Evolutionary conservation across 2,888 invertebrate species (phyloP).

Genomic region (Melikaiella ostensackeni): DNA sequence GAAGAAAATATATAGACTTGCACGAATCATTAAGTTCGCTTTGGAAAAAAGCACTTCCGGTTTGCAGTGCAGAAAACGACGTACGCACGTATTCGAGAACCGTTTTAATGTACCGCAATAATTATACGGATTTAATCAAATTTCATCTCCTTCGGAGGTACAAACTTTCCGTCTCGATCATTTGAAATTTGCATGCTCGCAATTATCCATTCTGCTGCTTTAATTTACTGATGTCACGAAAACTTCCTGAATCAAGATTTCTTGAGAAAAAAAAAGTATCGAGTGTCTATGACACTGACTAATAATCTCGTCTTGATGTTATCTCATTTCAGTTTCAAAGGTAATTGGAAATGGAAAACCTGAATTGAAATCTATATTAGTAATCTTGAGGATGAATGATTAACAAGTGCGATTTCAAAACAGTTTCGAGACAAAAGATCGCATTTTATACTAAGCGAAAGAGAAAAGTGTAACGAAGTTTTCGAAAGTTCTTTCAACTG

Average conservation of each 20-base stretch:
- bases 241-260: constrained; percentile 24
- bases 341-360: constrained; percentile 36
- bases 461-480: too few relatives aligned
- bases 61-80: constrained; percentile 6
- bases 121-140: constrained; percentile 38
- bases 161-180: constrained; percentile 36
- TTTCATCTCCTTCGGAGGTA: constrained; percentile 34
- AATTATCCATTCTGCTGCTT: constrained; percentile 6
- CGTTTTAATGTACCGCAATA: constrained; percentile 38
- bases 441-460: too few relatives aligned
- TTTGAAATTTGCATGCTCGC: constrained; percentile 32
- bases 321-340: constrained; percentile 15
- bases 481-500: not conserved
- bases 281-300: constrained; percentile 31
- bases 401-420: not conserved
- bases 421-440: constrained; percentile 8
- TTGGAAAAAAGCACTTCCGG: constrained; percentile 31
- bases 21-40: constrained; percentile 8
- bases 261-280: not conserved
- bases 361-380: constrained; percentile 18
- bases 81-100: constrained; percentile 17
- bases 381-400: constrained; percentile 33
- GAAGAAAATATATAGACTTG: constrained; percentile 16
- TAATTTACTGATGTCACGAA: constrained; percentile 24
- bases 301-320: not conserved